A percentile compares a stretch with the other conserved stretches of the same genome.
phyloP scores from a whole-genome alignment of 2,797 vertebrate species.

The Echiichthys vipera region DNA sequence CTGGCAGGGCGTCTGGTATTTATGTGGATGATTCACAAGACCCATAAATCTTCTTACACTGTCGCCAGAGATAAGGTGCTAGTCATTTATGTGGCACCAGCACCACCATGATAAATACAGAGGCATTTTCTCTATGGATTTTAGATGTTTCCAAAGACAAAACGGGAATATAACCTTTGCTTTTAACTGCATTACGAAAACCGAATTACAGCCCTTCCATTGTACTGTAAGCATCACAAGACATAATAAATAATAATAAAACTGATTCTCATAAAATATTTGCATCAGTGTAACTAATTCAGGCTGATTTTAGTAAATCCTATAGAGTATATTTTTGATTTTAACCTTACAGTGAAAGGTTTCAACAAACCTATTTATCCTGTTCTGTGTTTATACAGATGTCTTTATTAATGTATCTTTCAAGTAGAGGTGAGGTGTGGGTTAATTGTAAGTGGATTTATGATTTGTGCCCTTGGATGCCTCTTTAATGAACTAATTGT shows the following conservation, averaged over 20 bases:
- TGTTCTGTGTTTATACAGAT: neutral
- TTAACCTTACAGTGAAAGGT: constrained; percentile 3
- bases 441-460: constrained; percentile 76
- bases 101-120: constrained; percentile 52
- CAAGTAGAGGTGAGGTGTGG: constrained; percentile 52
- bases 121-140: constrained; percentile 34
- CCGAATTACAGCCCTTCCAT: neutral
- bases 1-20: constrained; percentile 38
- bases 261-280: constrained; percentile 12
- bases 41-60: constrained; percentile 59
- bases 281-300: neutral
- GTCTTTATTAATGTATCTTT: constrained; percentile 56
- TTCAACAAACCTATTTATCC: constrained; percentile 34
- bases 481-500: constrained; percentile 74
- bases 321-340: neutral
- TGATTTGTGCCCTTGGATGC: constrained; percentile 68
- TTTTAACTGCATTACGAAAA: constrained; percentile 17
- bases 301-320: neutral
- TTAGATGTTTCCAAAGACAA: constrained; percentile 32
- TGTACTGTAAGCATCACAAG: neutral
- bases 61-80: constrained; percentile 58
- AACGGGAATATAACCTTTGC: constrained; percentile 11
- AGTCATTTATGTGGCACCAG: constrained; percentile 63
- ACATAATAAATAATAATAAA: constrained; percentile 4
- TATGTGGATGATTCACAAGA: constrained; percentile 39